Evolutionary conservation across 2,797 vertebrate genomes (phyloP), one percentile per base, ranked within the genome.

Genomic region (Orientallactaga sibirica): DNA sequence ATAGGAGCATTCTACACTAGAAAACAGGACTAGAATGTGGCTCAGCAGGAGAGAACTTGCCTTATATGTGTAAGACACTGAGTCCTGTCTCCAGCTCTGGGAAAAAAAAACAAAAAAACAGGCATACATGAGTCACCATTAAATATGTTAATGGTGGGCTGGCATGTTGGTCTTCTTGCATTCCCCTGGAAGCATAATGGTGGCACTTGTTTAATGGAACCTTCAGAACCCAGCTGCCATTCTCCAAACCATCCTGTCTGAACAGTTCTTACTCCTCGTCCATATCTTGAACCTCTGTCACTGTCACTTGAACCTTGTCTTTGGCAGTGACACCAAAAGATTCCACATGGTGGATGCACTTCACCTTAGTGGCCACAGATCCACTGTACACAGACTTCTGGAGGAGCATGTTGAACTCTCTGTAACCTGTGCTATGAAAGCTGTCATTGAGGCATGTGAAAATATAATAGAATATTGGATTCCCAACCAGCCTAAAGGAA

Each of bases 241-340:
- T 66, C 58, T 77, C 55, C 62, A 66, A 3, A 11, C 20, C 22
- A 7, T 37, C 70, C 92, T 83, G 15, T 37, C 19, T 68, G 76
- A 15, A 20, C 19, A 16, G 58, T 66, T 94, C 78, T 95, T 3
- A 25, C 22, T 43, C 29, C 62, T 74, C 14, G 78, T 83, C 48
- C 6, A 0, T 18, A 5, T 33, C 16, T 62, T 18, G 29, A n/a
- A 58, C 62, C 43, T 3, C 29, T 25, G 76, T 73, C 37, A 76
- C 76, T 48, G 25, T 86, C 52, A 71, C 85, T 58, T 73, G 12
- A 95, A n/a, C 76, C 83, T 88, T 68, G n/a, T 83, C 75, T 86
- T 70, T 83, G 41, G 25, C 24, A 66, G 7, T 58, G 70, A 85
- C 67, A 67, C 19, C 22, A 24, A 8, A 77, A n/a, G 20, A 41